phyloP scores from a whole-genome alignment of 2,113 vertebrate species.

The Rousettus leschenaultii region DNA sequence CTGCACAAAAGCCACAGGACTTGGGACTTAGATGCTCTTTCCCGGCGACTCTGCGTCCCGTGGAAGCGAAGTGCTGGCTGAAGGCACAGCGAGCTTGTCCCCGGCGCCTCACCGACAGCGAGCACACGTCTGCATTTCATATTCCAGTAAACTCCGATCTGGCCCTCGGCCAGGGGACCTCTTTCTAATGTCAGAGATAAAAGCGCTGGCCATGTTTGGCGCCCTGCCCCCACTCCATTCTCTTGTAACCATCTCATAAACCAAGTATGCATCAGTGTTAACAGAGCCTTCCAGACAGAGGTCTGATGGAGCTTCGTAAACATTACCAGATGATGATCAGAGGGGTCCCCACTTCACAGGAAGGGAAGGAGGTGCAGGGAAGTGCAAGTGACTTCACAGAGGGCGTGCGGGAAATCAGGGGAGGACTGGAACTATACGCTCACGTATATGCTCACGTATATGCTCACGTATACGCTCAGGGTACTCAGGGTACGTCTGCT shows the following conservation, averaged over 20 bases:
- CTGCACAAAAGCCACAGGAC: neutral
- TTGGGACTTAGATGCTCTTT: neutral
- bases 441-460: neutral
- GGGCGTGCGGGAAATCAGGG: neutral
- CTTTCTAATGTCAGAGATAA: constrained; percentile 70
- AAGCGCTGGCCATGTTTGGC: constrained; percentile 53
- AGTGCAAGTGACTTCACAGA: neutral
- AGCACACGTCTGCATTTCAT: constrained; percentile 45
- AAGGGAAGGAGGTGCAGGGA: neutral
- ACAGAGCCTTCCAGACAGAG: constrained; percentile 36
- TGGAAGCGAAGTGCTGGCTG: neutral
- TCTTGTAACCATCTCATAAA: constrained; percentile 59
- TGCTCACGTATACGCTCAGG: neutral
- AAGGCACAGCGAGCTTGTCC: fast-evolving
- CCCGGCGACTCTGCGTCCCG: neutral
- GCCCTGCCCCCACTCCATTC: constrained; percentile 55
- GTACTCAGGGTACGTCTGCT: fast-evolving
- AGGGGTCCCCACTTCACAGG: neutral
- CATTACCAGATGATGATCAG: constrained; percentile 37
- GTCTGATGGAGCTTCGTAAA: constrained; percentile 27
- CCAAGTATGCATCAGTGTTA: constrained; percentile 9
- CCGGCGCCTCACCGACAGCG: neutral
- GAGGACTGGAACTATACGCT: neutral
- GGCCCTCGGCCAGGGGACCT: constrained; percentile 60
- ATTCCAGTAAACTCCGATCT: constrained; percentile 44